Conservation (phyloP, 2,888 invertebrate genomes). For the Lasioglossum figueresi region DNA sequence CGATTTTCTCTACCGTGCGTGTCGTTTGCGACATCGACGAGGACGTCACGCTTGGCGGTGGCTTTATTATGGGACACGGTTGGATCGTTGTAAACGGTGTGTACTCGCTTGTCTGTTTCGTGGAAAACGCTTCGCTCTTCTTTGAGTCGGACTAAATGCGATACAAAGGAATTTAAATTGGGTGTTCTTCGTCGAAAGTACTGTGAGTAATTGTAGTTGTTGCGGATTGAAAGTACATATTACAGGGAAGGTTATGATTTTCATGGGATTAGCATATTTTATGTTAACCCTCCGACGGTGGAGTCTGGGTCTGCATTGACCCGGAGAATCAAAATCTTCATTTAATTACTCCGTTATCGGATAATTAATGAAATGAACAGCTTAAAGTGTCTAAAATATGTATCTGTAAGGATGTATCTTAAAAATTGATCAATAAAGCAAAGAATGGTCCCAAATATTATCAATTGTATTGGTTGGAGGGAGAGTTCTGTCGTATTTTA, state of each 20-base stretch:
- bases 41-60: slow-evolving; percentile 62
- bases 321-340: no score
- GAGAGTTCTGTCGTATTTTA: no score
- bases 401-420: neutral
- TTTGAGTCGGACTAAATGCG: slow-evolving; percentile 76
- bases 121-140: slow-evolving; percentile 78
- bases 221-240: neutral
- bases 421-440: neutral
- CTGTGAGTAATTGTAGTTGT: neutral
- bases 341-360: neutral
- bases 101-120: slow-evolving; percentile 78
- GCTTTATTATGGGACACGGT: slow-evolving; percentile 77
- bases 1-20: slow-evolving; percentile 74
- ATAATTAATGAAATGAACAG: neutral
- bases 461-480: no score
- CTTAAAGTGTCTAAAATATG: neutral
- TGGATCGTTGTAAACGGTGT: slow-evolving; percentile 78
- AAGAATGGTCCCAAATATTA: no score
- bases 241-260: neutral
- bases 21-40: slow-evolving; percentile 72
- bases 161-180: slow-evolving; percentile 37
- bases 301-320: no score
- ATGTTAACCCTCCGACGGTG: neutral
- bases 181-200: no score
- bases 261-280: neutral